Percentiles rank a stretch among this genome's conserved stretches.
These are phyloP conservation scores for Chloroceryle inda DNA, from an alignment of 2,797 vertebrate species.

Conservation along the genomic window DNA sequence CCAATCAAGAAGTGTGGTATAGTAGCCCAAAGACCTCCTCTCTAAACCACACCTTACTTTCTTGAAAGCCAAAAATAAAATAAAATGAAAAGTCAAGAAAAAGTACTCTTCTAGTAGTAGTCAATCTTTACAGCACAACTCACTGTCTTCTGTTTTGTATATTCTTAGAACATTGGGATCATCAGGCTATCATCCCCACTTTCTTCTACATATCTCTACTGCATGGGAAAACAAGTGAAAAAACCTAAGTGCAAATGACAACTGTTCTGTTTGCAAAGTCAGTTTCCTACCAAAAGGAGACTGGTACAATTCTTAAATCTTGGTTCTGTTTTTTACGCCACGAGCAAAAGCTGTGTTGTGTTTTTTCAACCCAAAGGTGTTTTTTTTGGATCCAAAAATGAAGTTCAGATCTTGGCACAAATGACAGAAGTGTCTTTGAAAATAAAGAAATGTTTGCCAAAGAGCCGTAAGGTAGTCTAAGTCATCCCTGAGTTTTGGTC, in stretches of 20 bases:
- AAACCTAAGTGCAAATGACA: not conserved
- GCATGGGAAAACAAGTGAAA: not conserved
- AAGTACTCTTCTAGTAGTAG: not conserved
- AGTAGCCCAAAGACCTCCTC: not conserved
- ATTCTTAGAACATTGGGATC: not conserved
- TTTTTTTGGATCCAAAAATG: conserved; percentile 6
- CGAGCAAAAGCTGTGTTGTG: not conserved
- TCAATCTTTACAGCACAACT: not conserved
- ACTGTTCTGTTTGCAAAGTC: not conserved
- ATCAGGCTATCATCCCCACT: not conserved
- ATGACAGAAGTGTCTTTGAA: not conserved
- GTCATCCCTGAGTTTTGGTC: not conserved
- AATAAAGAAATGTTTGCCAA: not conserved
- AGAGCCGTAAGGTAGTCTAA: not conserved
- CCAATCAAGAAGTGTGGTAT: not conserved
- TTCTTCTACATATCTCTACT: not conserved
- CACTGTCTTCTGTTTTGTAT: not conserved
- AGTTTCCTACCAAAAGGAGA: not conserved
- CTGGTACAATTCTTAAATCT: not conserved
- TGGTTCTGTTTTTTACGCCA: not conserved
- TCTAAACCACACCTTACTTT: not conserved
- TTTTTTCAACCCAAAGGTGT: conserved; percentile 5
- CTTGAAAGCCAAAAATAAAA: not conserved
- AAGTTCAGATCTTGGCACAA: conserved; percentile 15
- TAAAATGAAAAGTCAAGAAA: not conserved